Conservation (phyloP, 2,797 vertebrate genomes). For the Orientallactaga sibirica region DNA sequence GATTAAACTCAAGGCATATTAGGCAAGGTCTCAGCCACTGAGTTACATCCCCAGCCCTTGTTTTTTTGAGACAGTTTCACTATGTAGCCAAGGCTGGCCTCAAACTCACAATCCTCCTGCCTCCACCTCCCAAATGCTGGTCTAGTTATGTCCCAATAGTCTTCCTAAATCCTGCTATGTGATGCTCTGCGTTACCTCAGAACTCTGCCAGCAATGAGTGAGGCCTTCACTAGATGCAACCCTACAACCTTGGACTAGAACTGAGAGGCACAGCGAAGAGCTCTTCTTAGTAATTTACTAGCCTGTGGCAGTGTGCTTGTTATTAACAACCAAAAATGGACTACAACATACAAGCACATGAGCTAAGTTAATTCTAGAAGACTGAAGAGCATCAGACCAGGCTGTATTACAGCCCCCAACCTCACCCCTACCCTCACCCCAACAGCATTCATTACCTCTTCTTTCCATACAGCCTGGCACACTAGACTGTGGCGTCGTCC, state of each 20-base stretch:
- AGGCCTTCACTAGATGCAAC: background rate
- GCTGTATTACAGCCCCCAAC: too few relatives aligned
- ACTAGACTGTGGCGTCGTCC: too few relatives aligned
- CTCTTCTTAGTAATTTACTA: background rate
- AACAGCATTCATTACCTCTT: background rate
- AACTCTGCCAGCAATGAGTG: background rate
- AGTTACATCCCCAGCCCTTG: background rate
- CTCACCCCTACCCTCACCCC: too few relatives aligned
- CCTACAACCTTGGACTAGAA: too few relatives aligned
- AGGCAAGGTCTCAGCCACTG: background rate
- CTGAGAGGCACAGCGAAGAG: background rate
- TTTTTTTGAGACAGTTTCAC: background rate
- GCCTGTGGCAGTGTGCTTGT: background rate
- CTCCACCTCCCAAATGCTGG: background rate
- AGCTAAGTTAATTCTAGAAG: background rate
- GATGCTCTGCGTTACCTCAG: too few relatives aligned
- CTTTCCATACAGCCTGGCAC: background rate
- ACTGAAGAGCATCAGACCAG: background rate
- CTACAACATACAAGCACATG: background rate
- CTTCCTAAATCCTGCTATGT: background rate
- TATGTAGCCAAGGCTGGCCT: background rate
- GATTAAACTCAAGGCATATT: background rate
- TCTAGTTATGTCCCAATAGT: background rate
- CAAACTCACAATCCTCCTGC: background rate
- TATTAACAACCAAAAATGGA: background rate